Conservation (phyloP, 2,888 invertebrate species). For the Ennomos quercinarius region DNA sequence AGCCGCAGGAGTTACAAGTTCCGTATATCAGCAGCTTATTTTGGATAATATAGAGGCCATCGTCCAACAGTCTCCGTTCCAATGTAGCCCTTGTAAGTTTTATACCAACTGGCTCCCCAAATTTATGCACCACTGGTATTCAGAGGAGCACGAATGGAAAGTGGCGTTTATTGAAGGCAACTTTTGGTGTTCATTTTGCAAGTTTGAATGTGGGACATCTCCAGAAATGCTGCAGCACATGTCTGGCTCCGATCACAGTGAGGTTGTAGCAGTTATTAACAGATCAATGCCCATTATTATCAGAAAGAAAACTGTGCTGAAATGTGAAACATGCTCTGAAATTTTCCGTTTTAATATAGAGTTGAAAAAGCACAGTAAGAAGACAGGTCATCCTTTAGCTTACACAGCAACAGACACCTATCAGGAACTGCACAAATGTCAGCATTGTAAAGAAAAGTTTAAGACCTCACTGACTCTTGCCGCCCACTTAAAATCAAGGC, state of each 20-base stretch:
- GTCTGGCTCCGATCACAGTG: constrained; percentile 87
- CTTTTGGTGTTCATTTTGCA: constrained; percentile 91
- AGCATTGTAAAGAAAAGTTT: constrained; percentile 85
- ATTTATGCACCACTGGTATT: constrained; percentile 91
- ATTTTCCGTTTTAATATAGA: constrained; percentile 91
- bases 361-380: constrained; percentile 86
- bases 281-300: constrained; percentile 93
- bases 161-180: constrained; percentile 83
- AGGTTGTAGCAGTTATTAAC: constrained; percentile 91
- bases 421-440: constrained; percentile 87
- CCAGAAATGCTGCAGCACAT: constrained; percentile 89
- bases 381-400: constrained; percentile 77
- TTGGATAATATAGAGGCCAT: constrained; percentile 92
- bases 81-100: constrained; percentile 93
- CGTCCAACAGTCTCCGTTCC: constrained; percentile 93
- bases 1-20: constrained; percentile 85
- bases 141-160: constrained; percentile 85
- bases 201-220: constrained; percentile 87
- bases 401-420: constrained; percentile 87
- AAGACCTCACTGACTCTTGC: constrained; percentile 88
- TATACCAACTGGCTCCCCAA: constrained; percentile 91
- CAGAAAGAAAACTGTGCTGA: constrained; percentile 86
- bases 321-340: constrained; percentile 88
- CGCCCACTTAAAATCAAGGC: constrained; percentile 87
- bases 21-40: constrained; percentile 87